phyloP scores from a whole-genome alignment of 1,140 invertebrate species.

The Zaprionus africanus region DNA sequence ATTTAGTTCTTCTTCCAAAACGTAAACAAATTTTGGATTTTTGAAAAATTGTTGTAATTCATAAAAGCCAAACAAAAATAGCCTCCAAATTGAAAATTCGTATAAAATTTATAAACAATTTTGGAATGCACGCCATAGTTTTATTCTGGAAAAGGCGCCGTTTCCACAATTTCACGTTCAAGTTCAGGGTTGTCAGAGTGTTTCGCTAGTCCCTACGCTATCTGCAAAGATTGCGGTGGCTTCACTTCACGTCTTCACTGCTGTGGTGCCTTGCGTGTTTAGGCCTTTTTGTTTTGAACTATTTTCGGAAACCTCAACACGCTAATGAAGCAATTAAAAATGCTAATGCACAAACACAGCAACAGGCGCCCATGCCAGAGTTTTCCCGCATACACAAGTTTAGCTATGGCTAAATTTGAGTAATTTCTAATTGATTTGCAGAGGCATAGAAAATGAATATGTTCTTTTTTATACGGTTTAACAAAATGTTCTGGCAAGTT shows the following conservation, averaged over 20 bases:
- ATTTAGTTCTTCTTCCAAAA: not conserved
- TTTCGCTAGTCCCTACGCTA: slow-evolving; percentile 10
- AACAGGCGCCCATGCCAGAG: slow-evolving; percentile 5
- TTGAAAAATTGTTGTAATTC: not conserved
- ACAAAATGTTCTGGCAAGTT: not conserved
- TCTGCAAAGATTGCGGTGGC: slow-evolving; percentile 20
- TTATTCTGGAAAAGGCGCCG: not conserved
- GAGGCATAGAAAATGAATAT: not conserved
- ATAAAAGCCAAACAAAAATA: slow-evolving; percentile 3
- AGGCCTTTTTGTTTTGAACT: slow-evolving; percentile 20
- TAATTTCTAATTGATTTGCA: slow-evolving; percentile 33
- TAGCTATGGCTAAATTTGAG: slow-evolving; percentile 15
- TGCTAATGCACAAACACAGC: slow-evolving; percentile 33
- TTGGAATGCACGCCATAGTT: not conserved
- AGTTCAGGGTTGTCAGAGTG: slow-evolving; percentile 6
- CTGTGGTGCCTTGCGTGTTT: slow-evolving; percentile 23
- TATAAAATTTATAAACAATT: slow-evolving; percentile 1
- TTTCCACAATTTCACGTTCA: not conserved
- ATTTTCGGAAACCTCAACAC: slow-evolving; percentile 36
- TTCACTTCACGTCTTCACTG: not conserved
- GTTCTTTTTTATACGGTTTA: not conserved
- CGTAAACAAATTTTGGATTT: not conserved
- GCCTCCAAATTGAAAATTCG: not conserved
- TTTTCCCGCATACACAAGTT: slow-evolving; percentile 11
- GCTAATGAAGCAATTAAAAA: slow-evolving; percentile 42